phyloP scores from a whole-genome alignment of 1,140 invertebrate species.

The Glossosoma conforme region DNA sequence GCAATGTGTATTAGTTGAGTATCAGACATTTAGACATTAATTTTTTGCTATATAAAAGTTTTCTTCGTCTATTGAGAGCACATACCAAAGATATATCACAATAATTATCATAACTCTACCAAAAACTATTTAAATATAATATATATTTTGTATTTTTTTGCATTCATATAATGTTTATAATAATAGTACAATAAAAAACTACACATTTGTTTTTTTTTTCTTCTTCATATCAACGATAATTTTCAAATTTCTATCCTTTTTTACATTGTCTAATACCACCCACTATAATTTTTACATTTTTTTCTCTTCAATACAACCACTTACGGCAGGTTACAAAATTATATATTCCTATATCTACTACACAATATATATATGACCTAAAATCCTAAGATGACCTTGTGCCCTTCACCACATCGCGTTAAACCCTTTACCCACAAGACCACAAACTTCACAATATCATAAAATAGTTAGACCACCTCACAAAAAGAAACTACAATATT shows the following conservation, averaged over 20 bases:
- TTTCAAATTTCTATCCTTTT: slow-evolving; percentile 22
- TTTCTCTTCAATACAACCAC: neutral
- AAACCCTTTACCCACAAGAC: no score
- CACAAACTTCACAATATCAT: no score
- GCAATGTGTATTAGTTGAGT: no score
- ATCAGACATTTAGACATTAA: no score
- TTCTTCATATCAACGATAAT: slow-evolving; percentile 22
- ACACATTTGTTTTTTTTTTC: slow-evolving; percentile 25
- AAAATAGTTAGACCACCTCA: no score
- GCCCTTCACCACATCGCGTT: no score
- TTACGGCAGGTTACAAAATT: neutral
- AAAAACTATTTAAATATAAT: slow-evolving; percentile 25
- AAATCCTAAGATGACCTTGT: no score
- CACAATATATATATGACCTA: no score
- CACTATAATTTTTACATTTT: slow-evolving; percentile 17
- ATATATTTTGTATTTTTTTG: slow-evolving; percentile 29
- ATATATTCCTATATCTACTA: neutral
- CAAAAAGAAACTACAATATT: no score
- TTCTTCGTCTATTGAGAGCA: slow-evolving; percentile 25
- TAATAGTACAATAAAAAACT: slow-evolving; percentile 30
- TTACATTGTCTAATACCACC: slow-evolving; percentile 12
- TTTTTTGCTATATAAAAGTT: slow-evolving; percentile 22
- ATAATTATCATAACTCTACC: slow-evolving; percentile 29
- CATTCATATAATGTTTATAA: slow-evolving; percentile 21
- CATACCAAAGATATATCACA: slow-evolving; percentile 29